phyloP scores from a whole-genome alignment of 2,888 invertebrate species.

The Volucella bombylans region DNA sequence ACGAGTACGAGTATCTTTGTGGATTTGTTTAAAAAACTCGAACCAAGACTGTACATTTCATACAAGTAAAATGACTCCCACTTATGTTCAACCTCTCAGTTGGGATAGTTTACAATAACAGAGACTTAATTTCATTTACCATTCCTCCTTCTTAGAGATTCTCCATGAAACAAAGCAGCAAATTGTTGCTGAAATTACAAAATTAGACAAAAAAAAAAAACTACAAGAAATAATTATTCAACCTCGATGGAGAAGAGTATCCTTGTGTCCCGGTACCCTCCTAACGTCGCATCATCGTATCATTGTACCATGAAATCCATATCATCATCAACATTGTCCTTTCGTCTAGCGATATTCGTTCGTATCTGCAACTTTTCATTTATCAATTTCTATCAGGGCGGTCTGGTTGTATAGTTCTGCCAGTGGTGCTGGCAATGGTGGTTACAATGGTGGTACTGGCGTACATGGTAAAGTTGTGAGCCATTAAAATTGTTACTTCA shows the following conservation, averaged over 20 bases:
- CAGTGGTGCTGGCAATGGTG: no score
- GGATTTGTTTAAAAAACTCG: neutral
- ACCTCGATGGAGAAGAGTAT: neutral
- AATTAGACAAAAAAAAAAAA: constrained; percentile 31
- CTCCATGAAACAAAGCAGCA: constrained; percentile 38
- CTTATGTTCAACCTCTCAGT: constrained; percentile 9
- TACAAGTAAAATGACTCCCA: neutral
- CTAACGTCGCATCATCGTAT: no score
- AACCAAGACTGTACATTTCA: constrained; percentile 6
- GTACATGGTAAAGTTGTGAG: constrained; percentile 18
- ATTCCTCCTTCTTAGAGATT: constrained; percentile 10
- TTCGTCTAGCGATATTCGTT: constrained; percentile 38
- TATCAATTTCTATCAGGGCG: constrained; percentile 28
- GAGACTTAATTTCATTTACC: constrained; percentile 32
- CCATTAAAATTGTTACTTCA: constrained; percentile 52
- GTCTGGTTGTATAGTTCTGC: no score
- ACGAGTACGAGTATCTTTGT: no score
- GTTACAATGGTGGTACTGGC: neutral
- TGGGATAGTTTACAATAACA: constrained; percentile 42
- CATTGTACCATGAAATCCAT: constrained; percentile 19
- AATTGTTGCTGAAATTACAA: constrained; percentile 50
- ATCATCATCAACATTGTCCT: constrained; percentile 40
- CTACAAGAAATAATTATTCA: constrained; percentile 39
- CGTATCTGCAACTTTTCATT: constrained; percentile 53
- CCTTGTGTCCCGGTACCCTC: no score